These are phyloP conservation scores for Tympanuchus pallidicinctus DNA, from an alignment of 2,113 vertebrate genomes.

Conservation along the genomic window DNA sequence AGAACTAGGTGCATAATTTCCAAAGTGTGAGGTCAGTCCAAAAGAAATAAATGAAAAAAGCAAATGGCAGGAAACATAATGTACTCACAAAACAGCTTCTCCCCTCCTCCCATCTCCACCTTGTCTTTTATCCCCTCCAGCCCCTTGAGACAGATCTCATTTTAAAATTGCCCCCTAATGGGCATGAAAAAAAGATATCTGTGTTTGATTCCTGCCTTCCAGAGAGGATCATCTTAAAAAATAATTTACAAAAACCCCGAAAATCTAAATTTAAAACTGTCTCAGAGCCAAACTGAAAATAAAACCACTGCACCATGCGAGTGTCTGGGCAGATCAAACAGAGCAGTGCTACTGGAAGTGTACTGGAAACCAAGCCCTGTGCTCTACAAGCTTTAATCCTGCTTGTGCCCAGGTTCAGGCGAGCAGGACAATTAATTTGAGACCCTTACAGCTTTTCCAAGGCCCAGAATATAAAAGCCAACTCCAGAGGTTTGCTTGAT, in stretches of 20 bases:
- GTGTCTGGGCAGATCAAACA: conserved; percentile 35
- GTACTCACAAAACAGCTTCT: conserved; percentile 35
- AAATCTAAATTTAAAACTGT: conserved; percentile 67
- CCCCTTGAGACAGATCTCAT: conserved; percentile 63
- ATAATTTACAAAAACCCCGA: no score
- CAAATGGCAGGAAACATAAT: conserved; percentile 71
- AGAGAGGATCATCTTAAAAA: conserved; percentile 40
- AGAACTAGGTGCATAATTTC: conserved; percentile 64
- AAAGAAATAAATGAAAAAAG: conserved; percentile 62
- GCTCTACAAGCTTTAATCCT: conserved; percentile 17
- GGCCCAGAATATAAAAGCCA: conserved; percentile 12
- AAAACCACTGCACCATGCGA: background rate
- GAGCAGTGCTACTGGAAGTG: background rate
- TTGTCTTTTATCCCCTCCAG: conserved; percentile 33
- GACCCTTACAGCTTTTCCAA: background rate
- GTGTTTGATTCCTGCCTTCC: conserved; percentile 54
- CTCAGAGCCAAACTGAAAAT: conserved; percentile 31
- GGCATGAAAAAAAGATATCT: conserved; percentile 5
- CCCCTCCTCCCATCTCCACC: conserved; percentile 36
- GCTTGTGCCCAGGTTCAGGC: background rate
- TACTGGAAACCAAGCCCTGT: background rate
- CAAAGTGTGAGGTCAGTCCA: conserved; percentile 74
- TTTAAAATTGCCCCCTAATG: conserved; percentile 72
- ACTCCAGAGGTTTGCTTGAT: background rate
- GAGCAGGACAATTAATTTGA: conserved; percentile 38